These are phyloP conservation scores for Seladonia tumulorum DNA, from an alignment of 2,888 invertebrate genomes.

Conservation along the genomic window DNA sequence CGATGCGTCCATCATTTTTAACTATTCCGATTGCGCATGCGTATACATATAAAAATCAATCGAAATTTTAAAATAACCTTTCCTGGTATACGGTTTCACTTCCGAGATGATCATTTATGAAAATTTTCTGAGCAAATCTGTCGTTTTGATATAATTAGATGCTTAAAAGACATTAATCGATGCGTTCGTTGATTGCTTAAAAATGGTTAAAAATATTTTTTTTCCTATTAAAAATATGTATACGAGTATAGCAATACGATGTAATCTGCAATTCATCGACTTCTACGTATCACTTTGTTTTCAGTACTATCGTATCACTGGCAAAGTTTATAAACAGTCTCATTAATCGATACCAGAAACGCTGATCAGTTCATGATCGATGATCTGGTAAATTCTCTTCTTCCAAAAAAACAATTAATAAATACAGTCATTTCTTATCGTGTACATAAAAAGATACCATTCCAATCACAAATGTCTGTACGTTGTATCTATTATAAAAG, in stretches of 20 bases:
- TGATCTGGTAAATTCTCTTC: background rate
- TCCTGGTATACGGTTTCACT: no score
- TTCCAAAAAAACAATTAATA: background rate
- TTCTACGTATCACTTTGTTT: background rate
- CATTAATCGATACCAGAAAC: background rate
- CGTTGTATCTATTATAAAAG: background rate
- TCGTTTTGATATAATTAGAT: background rate
- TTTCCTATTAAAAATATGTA: no score
- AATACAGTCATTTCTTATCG: background rate
- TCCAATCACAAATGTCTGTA: background rate
- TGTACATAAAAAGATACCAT: background rate
- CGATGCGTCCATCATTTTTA: background rate
- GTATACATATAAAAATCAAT: no score
- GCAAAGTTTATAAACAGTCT: background rate
- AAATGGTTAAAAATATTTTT: no score
- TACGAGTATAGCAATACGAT: background rate
- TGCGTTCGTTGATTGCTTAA: no score
- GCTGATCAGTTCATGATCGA: background rate
- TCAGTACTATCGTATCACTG: background rate
- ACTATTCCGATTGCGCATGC: background rate
- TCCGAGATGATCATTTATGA: background rate
- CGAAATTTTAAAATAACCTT: background rate
- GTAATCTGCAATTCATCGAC: background rate
- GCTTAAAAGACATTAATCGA: background rate
- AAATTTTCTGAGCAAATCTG: background rate